Evolutionary conservation across 2,797 vertebrate genomes (phyloP).

Genomic region (Columba guinea): DNA sequence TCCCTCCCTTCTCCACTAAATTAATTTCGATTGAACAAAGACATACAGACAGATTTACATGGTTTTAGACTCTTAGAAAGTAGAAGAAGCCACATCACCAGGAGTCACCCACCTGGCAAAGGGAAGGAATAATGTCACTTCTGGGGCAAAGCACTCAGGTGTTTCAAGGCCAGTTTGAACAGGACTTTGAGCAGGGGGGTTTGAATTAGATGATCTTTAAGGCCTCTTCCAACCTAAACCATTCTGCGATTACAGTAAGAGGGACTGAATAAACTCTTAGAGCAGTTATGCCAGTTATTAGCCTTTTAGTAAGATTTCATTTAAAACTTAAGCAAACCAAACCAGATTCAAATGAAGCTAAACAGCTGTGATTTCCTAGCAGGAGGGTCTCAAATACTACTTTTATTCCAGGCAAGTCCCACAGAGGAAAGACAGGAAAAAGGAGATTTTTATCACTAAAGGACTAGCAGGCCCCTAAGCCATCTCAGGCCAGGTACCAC

Average conservation of each 20-base stretch:
- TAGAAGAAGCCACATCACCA: background rate
- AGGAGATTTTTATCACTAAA: background rate
- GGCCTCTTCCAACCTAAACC: no score
- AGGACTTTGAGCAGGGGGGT: no score
- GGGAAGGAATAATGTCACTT: background rate
- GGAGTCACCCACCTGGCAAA: background rate
- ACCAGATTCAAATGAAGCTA: background rate
- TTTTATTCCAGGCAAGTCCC: background rate
- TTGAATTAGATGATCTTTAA: no score
- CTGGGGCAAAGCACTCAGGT: background rate
- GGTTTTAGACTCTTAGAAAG: background rate
- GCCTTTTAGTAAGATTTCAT: background rate
- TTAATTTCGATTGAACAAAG: background rate
- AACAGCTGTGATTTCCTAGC: background rate
- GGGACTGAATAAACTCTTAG: background rate
- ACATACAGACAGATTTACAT: background rate
- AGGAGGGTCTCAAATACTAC: no score
- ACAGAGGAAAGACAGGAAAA: background rate
- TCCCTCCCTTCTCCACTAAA: background rate
- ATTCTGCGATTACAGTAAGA: background rate
- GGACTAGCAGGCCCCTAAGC: background rate
- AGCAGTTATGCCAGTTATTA: background rate
- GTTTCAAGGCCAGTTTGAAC: no score
- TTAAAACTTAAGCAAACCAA: background rate
- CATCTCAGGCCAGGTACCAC: background rate